Conservation (phyloP, 2,888 invertebrate genomes). For the Tetragonula carbonaria region DNA sequence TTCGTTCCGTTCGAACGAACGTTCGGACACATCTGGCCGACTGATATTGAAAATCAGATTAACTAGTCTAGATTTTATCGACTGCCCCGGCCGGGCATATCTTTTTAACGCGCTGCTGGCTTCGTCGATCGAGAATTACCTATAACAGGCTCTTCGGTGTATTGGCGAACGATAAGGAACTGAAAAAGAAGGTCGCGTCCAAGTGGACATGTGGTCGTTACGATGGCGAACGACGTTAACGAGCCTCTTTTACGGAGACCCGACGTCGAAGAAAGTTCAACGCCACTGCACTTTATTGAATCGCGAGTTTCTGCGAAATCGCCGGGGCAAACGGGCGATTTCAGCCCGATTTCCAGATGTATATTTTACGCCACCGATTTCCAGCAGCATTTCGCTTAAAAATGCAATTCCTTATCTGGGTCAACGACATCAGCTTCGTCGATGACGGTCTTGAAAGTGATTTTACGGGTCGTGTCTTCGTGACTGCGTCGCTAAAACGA, state of each 20-base stretch:
- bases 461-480: not conserved
- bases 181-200: constrained; percentile 38
- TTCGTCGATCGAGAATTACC: constrained; percentile 24
- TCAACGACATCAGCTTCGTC: not conserved
- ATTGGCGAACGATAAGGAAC: constrained; percentile 18
- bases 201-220: constrained; percentile 64
- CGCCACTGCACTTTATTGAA: constrained; percentile 37
- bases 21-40: not conserved
- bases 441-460: no score
- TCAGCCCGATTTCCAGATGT: constrained; percentile 8
- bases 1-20: not conserved
- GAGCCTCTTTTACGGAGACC: constrained; percentile 52
- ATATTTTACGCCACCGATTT: constrained; percentile 29
- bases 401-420: constrained; percentile 10
- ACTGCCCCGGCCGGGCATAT: not conserved
- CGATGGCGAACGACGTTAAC: constrained; percentile 62
- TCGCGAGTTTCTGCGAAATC: constrained; percentile 42
- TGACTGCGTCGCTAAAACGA: not conserved
- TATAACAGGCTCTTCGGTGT: constrained; percentile 2
- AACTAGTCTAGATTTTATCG: not conserved
- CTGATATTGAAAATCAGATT: constrained; percentile 2
- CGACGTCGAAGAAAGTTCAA: constrained; percentile 32
- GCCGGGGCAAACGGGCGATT: constrained; percentile 38
- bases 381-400: not conserved
- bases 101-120: not conserved